Conservation (phyloP, 2,888 invertebrate genomes). For the Dasypolia templi region DNA sequence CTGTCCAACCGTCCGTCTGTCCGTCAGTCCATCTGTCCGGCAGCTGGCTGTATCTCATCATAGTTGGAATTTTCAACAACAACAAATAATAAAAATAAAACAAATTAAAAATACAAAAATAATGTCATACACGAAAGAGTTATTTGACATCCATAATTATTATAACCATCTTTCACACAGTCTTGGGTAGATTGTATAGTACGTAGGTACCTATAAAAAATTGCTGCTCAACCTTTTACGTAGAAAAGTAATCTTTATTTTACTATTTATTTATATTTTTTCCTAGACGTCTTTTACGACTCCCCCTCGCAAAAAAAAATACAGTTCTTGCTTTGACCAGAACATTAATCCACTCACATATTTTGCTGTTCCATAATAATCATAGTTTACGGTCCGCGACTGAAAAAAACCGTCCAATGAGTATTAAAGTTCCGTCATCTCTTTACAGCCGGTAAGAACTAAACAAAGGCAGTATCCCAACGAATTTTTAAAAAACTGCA, state of each 20-base stretch:
- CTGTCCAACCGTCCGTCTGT: no score
- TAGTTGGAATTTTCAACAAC: no score
- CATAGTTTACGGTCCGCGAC: background rate
- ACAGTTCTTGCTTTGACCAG: background rate
- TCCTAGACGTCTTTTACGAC: background rate
- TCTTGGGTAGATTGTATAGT: no score
- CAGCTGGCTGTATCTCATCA: no score
- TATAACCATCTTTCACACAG: background rate
- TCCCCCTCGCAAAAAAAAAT: background rate
- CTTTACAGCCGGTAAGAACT: no score
- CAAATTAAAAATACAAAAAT: no score
- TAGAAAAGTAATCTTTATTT: background rate
- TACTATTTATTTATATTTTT: no score
- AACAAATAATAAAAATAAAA: no score
- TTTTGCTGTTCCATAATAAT: background rate
- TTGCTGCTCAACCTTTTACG: background rate
- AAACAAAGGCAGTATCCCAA: background rate
- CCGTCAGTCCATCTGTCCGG: no score
- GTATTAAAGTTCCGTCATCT: background rate
- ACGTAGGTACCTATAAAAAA: background rate
- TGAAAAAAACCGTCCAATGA: background rate
- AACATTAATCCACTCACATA: background rate
- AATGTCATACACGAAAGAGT: no score
- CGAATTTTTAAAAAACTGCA: background rate
- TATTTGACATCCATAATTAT: background rate